These are phyloP conservation scores for Agrochola macilenta DNA, from an alignment of 2,888 invertebrate genomes.

Conservation along the genomic window DNA sequence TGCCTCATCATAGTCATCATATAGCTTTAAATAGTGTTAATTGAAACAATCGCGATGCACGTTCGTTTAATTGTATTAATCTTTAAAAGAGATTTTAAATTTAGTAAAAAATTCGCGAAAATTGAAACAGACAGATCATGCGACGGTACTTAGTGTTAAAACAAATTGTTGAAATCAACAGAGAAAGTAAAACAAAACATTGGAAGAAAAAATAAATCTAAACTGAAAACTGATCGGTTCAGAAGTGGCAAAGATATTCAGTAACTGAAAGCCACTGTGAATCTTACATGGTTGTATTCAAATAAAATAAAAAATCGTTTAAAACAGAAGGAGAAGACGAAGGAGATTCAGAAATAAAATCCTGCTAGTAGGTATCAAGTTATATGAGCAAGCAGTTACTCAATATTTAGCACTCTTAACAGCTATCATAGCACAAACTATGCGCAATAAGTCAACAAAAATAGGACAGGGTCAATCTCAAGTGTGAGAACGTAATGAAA, in stretches of 20 bases:
- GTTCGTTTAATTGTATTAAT: slow-evolving; percentile 33
- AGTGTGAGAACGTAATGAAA: slow-evolving; percentile 80
- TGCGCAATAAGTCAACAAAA: slow-evolving; percentile 69
- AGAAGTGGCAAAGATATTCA: not conserved
- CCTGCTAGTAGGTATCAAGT: not conserved
- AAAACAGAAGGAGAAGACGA: not conserved
- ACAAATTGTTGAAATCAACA: slow-evolving; percentile 34
- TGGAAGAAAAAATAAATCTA: not conserved
- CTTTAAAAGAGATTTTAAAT: slow-evolving; percentile 15
- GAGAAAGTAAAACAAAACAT: slow-evolving; percentile 36
- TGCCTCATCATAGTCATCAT: slow-evolving; percentile 48
- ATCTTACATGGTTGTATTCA: not conserved
- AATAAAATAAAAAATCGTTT: slow-evolving; percentile 6
- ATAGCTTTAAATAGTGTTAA: slow-evolving; percentile 51
- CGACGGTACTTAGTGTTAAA: slow-evolving; percentile 19
- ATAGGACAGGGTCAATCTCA: slow-evolving; percentile 82
- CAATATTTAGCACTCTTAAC: slow-evolving; percentile 71
- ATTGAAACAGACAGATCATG: slow-evolving; percentile 48
- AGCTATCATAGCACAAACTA: slow-evolving; percentile 64
- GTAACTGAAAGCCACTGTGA: not conserved
- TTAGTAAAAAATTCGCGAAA: slow-evolving; percentile 12
- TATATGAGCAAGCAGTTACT: slow-evolving; percentile 19
- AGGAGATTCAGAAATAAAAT: not conserved
- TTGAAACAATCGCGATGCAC: slow-evolving; percentile 43
- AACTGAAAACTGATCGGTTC: not conserved